phyloP scores from a whole-genome alignment of 2,888 invertebrate genomes.

The Notodonta ziczac region DNA sequence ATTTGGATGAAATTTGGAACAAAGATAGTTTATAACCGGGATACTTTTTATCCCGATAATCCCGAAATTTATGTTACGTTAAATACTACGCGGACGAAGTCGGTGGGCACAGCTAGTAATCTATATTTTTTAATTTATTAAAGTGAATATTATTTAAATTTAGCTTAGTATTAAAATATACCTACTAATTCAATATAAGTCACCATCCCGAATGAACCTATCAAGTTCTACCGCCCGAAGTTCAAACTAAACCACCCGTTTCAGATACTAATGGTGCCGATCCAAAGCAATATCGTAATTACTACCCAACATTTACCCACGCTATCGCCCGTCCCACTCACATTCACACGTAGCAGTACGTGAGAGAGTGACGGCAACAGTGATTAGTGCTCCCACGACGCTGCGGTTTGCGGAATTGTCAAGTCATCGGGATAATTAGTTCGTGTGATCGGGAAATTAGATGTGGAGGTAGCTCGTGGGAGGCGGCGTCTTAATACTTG shows the following conservation, averaged over 20 bases:
- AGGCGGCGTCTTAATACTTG: too few species aligned
- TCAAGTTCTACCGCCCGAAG: neutral
- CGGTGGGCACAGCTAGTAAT: too few species aligned
- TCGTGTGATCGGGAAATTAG: constrained; percentile 29
- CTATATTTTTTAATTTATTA: too few species aligned
- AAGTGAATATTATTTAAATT: too few species aligned
- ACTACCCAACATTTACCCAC: neutral
- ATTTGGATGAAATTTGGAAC: too few species aligned
- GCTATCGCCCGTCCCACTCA: constrained; percentile 11
- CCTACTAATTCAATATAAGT: too few species aligned
- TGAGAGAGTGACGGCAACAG: constrained; percentile 18
- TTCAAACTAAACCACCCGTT: neutral
- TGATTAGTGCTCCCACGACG: constrained; percentile 15
- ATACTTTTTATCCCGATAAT: too few species aligned
- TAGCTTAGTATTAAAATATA: too few species aligned
- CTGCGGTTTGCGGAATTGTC: constrained; percentile 20
- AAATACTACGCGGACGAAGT: too few species aligned
- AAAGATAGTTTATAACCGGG: too few species aligned
- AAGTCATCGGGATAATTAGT: constrained; percentile 38
- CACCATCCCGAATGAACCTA: too few species aligned
- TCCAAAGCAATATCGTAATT: neutral
- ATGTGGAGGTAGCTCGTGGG: neutral
- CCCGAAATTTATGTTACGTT: too few species aligned
- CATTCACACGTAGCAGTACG: neutral
- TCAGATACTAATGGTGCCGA: neutral